Conservation (phyloP, 2,113 vertebrate species). For the Garra rufa region DNA sequence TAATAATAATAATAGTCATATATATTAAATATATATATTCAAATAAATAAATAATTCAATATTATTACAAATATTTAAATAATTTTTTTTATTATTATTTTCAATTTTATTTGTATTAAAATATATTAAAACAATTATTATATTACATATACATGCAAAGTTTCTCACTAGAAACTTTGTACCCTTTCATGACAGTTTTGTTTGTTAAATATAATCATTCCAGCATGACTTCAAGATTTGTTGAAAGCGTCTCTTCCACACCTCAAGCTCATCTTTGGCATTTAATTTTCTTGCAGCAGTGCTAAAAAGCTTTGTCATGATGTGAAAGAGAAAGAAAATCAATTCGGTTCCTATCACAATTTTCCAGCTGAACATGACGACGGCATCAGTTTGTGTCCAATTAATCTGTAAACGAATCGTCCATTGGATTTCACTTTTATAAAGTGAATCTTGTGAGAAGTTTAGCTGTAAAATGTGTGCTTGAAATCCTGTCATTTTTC, state of each 20-base stretch:
- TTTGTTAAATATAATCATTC: too few relatives aligned
- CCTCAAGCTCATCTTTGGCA: background rate
- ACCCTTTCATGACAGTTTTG: too few relatives aligned
- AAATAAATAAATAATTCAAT: too few relatives aligned
- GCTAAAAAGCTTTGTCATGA: background rate
- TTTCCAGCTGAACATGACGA: background rate
- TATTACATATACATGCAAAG: too few relatives aligned
- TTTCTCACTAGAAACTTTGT: too few relatives aligned
- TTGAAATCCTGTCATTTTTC: constrained; percentile 13
- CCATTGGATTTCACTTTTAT: background rate
- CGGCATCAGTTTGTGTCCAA: background rate
- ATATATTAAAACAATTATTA: too few relatives aligned
- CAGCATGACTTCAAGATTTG: background rate
- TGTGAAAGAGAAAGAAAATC: constrained; percentile 6
- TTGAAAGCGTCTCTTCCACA: background rate
- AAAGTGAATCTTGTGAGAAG: background rate
- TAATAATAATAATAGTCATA: too few relatives aligned
- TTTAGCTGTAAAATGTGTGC: constrained; percentile 6
- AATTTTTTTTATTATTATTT: too few relatives aligned
- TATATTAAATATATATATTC: too few relatives aligned
- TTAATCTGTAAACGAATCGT: constrained; percentile 13
- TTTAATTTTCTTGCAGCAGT: background rate
- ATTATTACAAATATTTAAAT: too few relatives aligned
- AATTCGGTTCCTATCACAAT: background rate
- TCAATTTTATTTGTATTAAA: too few relatives aligned